A percentile compares a stretch with the other conserved stretches of the same genome.
phyloP scores from a whole-genome alignment of 2,888 invertebrate genomes.

The Vandiemenella viatica region DNA sequence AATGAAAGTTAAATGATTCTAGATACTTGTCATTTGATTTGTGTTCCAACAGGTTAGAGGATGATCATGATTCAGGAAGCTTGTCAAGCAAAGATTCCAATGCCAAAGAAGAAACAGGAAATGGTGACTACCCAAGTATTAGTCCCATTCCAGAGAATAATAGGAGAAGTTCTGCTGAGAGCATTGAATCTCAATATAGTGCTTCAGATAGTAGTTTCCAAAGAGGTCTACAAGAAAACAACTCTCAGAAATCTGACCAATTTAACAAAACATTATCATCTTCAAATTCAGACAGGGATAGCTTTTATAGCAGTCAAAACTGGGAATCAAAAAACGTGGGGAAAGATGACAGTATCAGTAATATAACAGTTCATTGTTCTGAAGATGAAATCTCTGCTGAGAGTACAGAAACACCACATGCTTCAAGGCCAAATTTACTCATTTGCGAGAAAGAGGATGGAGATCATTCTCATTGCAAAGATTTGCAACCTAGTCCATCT shows the following conservation, averaged over 20 bases:
- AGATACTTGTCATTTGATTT: too few relatives aligned
- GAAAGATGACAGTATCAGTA: background rate
- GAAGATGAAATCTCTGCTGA: background rate
- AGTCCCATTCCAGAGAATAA: background rate
- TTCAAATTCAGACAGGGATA: background rate
- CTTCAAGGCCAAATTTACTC: background rate
- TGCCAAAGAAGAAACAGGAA: too few relatives aligned
- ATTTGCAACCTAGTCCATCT: conserved; percentile 30
- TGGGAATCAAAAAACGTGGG: conserved; percentile 5
- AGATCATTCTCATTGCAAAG: too few relatives aligned
- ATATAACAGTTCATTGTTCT: background rate
- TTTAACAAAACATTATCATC: conserved; percentile 1
- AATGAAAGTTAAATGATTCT: too few relatives aligned
- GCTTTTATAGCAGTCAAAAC: conserved; percentile 12
- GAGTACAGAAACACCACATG: background rate
- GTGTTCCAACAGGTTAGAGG: too few relatives aligned
- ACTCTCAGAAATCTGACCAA: conserved; percentile 1
- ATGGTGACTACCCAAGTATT: too few relatives aligned
- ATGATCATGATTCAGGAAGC: too few relatives aligned
- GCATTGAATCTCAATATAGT: background rate
- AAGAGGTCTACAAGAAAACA: conserved; percentile 14
- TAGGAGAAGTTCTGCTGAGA: background rate
- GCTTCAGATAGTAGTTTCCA: background rate
- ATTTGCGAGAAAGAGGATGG: background rate
- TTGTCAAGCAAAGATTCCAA: too few relatives aligned